Conservation (phyloP, 2,797 vertebrate species). For the Oryzias sinensis region DNA sequence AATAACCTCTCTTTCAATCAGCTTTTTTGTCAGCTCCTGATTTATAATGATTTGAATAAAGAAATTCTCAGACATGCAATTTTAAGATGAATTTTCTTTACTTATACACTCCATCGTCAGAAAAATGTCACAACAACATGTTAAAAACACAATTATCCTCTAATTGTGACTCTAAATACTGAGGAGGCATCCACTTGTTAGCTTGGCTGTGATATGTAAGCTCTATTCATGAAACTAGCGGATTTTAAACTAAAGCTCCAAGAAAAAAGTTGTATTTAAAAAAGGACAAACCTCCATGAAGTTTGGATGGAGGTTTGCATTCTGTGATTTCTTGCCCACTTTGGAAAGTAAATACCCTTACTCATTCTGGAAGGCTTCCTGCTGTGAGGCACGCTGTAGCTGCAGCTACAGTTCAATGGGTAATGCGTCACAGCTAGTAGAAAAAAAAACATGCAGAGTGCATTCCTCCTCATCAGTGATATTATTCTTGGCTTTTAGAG, state of each 20-base stretch:
- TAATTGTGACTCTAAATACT: no score
- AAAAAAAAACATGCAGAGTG: slow-evolving; percentile 19
- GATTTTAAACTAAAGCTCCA: slow-evolving; percentile 12
- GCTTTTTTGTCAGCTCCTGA: no score
- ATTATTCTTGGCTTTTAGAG: slow-evolving; percentile 62
- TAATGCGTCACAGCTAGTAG: slow-evolving; percentile 34
- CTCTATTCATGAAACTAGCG: slow-evolving; percentile 1
- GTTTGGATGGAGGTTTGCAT: slow-evolving; percentile 12
- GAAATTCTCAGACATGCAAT: no score
- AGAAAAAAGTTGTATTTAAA: not conserved
- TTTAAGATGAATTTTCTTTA: no score
- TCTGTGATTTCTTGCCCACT: slow-evolving; percentile 6
- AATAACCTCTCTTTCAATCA: no score
- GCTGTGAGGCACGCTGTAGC: slow-evolving; percentile 42
- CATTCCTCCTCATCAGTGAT: slow-evolving; percentile 56
- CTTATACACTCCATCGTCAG: no score
- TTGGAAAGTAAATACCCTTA: slow-evolving; percentile 45
- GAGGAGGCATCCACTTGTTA: no score
- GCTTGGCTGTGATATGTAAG: not conserved
- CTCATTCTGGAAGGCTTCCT: slow-evolving; percentile 18
- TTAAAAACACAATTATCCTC: no score
- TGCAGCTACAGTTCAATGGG: slow-evolving; percentile 17
- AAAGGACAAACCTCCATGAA: not conserved
- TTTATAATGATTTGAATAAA: no score
- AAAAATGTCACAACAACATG: no score